Conservation (phyloP, 2,888 invertebrate genomes). For the Choristoneura rosaceana region DNA sequence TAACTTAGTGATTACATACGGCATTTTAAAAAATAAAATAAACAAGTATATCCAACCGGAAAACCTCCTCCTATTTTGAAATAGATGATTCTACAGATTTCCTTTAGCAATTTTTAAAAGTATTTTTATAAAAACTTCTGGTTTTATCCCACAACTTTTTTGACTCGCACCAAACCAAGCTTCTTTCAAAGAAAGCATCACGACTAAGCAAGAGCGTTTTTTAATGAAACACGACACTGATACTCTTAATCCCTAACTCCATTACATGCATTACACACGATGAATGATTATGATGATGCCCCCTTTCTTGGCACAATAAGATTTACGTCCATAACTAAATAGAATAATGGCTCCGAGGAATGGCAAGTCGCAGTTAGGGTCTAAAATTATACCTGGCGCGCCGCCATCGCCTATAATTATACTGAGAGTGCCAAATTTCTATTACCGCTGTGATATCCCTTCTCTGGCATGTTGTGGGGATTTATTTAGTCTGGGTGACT, state of each 20-base stretch:
- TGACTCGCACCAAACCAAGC: no score
- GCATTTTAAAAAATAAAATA: no score
- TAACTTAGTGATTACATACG: no score
- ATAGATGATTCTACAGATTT: no score
- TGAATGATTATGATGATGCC: background rate
- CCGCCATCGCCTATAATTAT: conserved; percentile 74
- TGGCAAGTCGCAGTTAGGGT: conserved; percentile 64
- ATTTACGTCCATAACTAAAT: conserved; percentile 31
- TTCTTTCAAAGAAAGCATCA: no score
- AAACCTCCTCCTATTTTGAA: no score
- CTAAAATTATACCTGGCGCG: conserved; percentile 71
- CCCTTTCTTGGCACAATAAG: conserved; percentile 11
- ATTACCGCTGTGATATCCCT: conserved; percentile 57
- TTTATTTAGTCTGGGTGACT: conserved; percentile 27
- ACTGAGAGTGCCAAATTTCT: conserved; percentile 77
- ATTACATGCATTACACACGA: no score
- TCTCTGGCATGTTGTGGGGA: conserved; percentile 55
- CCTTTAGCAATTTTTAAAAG: no score
- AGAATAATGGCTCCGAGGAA: conserved; percentile 56
- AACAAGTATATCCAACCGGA: no score
- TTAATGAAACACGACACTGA: background rate
- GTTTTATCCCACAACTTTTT: no score
- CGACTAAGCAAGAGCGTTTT: background rate
- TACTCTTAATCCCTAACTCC: background rate
- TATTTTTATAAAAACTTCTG: no score